Evolutionary conservation across 2,888 invertebrate species (phyloP), one percentile per base, ranked within the genome.

Genomic region (Opisthograptis luteolata): DNA sequence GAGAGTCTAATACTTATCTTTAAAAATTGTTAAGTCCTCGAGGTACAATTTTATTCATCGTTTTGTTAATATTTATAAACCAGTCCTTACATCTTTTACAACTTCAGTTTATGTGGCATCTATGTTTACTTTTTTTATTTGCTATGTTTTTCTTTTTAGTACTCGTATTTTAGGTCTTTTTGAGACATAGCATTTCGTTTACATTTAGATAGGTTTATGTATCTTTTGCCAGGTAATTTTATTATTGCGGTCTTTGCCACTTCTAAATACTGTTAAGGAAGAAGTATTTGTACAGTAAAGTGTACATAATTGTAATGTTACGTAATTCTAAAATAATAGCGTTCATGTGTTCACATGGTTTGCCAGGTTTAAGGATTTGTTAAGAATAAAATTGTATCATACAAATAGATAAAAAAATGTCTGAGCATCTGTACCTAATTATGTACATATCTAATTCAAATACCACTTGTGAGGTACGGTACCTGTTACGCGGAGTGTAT

Each of bases 171-270:
- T 76, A 76, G 72, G 71, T 76, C 67, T 73, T 68, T 70, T 73
- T 75, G 72, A 73, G 76, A 74, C 70, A 62, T 79, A 79, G 74
- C 77, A 76, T 76, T 76, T 73, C 59, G 66, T 67, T 65, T 61
- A 64, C 55, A 68, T 70, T 62, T 62, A 61, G 47, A 19, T 62
- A 66, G 60, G 58, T 66, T 68, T 70, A 70, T 65, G 60, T 69
- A 66, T 60, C 55, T 71, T 73, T 76, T 74, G 75, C 72, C 76
- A 73, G 72, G 66, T 70, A 70, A 58, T 62, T 70, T 67, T 70
- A 74, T 62, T 65, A 60, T 65, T 73, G 70, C 73, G 68, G 69
- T 80, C 74, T 81, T 83, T 81, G 81, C 83, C 81, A 83, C 83
- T 72, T 68, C 45, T 59, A 58, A 68, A 66, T 66, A 70, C 60